Percentiles rank a stretch among this genome's conserved stretches.
Evolutionary conservation across 1,140 invertebrate species (phyloP).

Genomic region (Oscheius sp.): DNA sequence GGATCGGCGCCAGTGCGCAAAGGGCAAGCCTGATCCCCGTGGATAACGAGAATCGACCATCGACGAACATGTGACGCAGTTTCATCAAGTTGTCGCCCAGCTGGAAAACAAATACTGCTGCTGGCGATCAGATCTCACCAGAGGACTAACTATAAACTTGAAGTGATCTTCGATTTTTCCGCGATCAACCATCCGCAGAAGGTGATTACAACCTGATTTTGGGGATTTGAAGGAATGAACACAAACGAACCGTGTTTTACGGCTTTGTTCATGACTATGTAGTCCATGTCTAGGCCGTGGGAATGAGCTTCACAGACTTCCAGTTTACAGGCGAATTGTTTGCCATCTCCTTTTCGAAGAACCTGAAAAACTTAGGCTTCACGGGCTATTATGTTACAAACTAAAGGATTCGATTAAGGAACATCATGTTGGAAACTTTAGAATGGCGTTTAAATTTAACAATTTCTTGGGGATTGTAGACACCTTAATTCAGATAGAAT

Average conservation of each 20-base stretch:
- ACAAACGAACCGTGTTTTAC: constrained; percentile 14
- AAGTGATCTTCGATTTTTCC: constrained; percentile 60
- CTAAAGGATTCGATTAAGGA: not conserved
- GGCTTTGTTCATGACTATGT: constrained; percentile 53
- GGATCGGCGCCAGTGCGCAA: constrained; percentile 48
- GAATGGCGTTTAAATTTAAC: not conserved
- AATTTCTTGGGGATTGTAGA: too few relatives aligned
- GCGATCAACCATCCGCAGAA: constrained; percentile 53
- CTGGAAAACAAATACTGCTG: constrained; percentile 34
- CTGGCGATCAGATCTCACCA: constrained; percentile 42
- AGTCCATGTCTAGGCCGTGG: constrained; percentile 56
- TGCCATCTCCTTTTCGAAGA: constrained; percentile 48
- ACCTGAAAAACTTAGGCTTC: constrained; percentile 40
- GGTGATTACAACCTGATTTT: constrained; percentile 26
- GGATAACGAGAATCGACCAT: constrained; percentile 54
- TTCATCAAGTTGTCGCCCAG: constrained; percentile 55
- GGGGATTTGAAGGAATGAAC: not conserved
- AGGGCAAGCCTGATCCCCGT: constrained; percentile 50
- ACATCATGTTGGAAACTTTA: not conserved
- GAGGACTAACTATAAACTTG: constrained; percentile 58
- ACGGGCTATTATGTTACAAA: not conserved
- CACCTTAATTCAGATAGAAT: not conserved
- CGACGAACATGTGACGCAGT: constrained; percentile 54
- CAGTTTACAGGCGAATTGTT: constrained; percentile 54
- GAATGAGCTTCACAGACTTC: constrained; percentile 53